A percentile compares a stretch with the other conserved stretches of the same genome.
Evolutionary conservation across 2,113 vertebrate species (phyloP).

Genomic region (Paradoxurus hermaphroditus): DNA sequence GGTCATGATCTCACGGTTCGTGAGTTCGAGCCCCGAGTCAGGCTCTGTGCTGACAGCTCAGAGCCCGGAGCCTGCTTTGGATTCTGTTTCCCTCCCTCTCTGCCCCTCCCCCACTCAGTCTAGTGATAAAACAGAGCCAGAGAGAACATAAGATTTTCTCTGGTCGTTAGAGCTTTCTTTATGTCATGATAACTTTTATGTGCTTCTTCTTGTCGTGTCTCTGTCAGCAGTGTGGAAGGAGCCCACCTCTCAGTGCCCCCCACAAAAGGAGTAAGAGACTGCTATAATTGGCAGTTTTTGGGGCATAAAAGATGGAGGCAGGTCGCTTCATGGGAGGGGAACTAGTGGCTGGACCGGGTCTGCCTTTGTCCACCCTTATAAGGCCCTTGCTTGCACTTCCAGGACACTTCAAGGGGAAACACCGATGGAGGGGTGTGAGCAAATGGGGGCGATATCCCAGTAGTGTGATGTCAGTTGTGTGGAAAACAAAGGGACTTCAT

Average conservation of each 20-base stretch:
- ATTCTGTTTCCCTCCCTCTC: too few relatives aligned
- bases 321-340: not conserved
- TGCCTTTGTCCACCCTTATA: not conserved
- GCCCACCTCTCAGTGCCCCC: too few relatives aligned
- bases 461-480: not conserved
- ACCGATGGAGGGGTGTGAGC: too few relatives aligned
- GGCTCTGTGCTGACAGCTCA: too few relatives aligned
- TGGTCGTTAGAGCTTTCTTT: not conserved
- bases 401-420: not conserved
- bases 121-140: not conserved
- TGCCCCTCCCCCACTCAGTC: too few relatives aligned
- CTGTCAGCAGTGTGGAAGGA: not conserved
- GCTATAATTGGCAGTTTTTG: not conserved
- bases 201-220: not conserved
- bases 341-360: not conserved
- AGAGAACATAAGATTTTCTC: not conserved
- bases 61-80: too few relatives aligned
- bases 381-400: not conserved
- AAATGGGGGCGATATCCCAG: not conserved
- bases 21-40: too few relatives aligned
- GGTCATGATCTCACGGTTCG: too few relatives aligned
- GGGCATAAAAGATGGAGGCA: not conserved
- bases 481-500: not conserved
- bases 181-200: accelerated
- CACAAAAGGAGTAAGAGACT: not conserved